Conservation (phyloP, 1,140 invertebrate species). For the Charaxes varanes region DNA sequence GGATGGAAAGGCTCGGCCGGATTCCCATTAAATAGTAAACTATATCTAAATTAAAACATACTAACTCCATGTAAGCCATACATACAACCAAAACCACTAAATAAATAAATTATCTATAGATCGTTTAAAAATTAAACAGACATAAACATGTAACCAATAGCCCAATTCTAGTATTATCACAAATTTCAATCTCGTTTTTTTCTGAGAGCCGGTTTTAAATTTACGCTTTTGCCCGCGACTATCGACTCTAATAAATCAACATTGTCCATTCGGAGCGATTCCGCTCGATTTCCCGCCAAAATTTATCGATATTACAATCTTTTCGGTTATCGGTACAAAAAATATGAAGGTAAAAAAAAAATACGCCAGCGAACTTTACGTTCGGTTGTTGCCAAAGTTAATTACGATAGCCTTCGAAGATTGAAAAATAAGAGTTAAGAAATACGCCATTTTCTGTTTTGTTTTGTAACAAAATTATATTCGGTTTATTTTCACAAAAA, state of each 20-base stretch:
- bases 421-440: conserved; percentile 10
- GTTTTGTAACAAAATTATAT: too few relatives aligned
- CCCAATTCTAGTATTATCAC: conserved; percentile 19
- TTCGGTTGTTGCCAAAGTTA: conserved; percentile 12
- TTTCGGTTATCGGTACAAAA: conserved; percentile 32
- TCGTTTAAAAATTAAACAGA: too few relatives aligned
- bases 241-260: conserved; percentile 37
- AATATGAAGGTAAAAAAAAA: conserved; percentile 23
- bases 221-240: conserved; percentile 26
- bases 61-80: too few relatives aligned
- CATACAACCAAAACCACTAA: too few relatives aligned
- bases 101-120: too few relatives aligned
- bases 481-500: too few relatives aligned
- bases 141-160: too few relatives aligned
- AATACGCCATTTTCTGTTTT: too few relatives aligned
- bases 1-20: too few relatives aligned
- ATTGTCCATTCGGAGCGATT: conserved; percentile 33
- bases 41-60: too few relatives aligned
- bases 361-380: conserved; percentile 1
- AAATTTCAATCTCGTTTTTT: conserved; percentile 26
- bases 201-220: conserved; percentile 22
- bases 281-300: conserved; percentile 32
- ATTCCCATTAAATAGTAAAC: too few relatives aligned
- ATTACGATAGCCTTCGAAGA: conserved; percentile 14
- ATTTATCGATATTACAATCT: conserved; percentile 39